phyloP scores from a whole-genome alignment of 2,888 invertebrate genomes.

The Plebejus melissa region DNA sequence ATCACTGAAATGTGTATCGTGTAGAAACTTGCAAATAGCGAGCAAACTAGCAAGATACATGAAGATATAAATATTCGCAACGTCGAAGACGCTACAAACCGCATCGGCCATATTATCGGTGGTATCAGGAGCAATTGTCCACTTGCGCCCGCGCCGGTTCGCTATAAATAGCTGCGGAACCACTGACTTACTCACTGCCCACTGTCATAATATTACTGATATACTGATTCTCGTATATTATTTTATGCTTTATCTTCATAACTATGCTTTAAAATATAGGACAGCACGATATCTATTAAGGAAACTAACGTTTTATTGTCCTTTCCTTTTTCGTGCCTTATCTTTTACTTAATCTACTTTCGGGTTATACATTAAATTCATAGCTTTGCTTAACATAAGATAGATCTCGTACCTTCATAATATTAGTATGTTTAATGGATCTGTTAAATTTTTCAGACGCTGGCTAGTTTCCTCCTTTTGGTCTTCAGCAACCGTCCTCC shows the following conservation, averaged over 20 bases:
- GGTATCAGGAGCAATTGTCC: constrained; percentile 20
- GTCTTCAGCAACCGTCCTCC: constrained; percentile 57
- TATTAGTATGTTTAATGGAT: neutral
- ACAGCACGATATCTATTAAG: neutral
- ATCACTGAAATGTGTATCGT: too few relatives aligned
- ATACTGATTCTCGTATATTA: neutral
- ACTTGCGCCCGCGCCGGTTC: constrained; percentile 4
- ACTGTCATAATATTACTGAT: neutral
- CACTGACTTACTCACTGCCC: neutral
- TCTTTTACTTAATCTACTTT: too few relatives aligned
- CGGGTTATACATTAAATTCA: too few relatives aligned
- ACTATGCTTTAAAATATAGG: neutral
- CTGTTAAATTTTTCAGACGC: constrained; percentile 47
- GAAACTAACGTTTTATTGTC: neutral
- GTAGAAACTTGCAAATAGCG: too few relatives aligned
- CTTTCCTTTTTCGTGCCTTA: neutral
- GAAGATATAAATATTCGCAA: neutral
- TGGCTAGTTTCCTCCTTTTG: constrained; percentile 69
- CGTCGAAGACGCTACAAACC: neutral
- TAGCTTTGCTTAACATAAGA: too few relatives aligned
- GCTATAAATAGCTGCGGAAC: constrained; percentile 24
- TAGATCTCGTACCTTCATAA: too few relatives aligned
- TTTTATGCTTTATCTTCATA: neutral
- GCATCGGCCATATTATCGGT: neutral
- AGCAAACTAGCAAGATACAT: neutral